Evolutionary conservation across 2,888 invertebrate species (phyloP).

Genomic region (Drosophila kuntzei): DNA sequence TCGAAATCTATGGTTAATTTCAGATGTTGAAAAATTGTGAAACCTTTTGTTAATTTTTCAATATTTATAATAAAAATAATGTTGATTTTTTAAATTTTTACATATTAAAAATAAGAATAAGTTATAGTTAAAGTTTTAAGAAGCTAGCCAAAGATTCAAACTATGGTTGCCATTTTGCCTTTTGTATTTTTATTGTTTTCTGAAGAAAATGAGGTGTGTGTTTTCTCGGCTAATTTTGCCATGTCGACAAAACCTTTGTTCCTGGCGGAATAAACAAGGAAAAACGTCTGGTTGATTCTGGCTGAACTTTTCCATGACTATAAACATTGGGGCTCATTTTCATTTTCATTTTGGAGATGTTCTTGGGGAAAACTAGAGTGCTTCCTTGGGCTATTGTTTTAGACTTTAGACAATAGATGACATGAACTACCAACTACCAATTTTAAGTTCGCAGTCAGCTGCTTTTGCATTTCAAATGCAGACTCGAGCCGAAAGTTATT

Average conservation of each 20-base stretch:
- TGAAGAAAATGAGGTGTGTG: background rate
- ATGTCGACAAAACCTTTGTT: slow-evolving; percentile 13
- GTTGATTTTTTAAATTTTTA: too few species aligned
- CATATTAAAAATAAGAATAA: too few species aligned
- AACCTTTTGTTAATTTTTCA: too few species aligned
- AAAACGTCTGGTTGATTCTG: slow-evolving; percentile 18
- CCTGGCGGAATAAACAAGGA: background rate
- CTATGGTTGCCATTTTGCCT: background rate
- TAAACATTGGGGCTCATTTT: slow-evolving; percentile 34
- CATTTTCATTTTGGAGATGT: slow-evolving; percentile 16
- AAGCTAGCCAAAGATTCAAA: background rate
- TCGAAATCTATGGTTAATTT: too few species aligned
- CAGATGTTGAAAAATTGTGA: too few species aligned
- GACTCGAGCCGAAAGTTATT: slow-evolving; percentile 49
- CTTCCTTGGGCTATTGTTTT: slow-evolving; percentile 56
- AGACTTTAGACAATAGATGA: slow-evolving; percentile 45
- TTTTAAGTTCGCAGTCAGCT: slow-evolving; percentile 38
- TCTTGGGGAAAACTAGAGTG: slow-evolving; percentile 47
- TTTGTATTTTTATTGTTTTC: background rate
- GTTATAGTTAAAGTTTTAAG: background rate
- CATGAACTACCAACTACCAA: slow-evolving; percentile 48
- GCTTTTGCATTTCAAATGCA: slow-evolving; percentile 59
- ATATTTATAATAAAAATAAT: too few species aligned
- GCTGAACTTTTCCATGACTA: slow-evolving; percentile 26
- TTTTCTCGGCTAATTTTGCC: slow-evolving; percentile 40